A percentile compares a stretch with the other conserved stretches of the same genome.
Conservation (phyloP, 92 coral and sea anemone species). For the Pocillopora grandis region DNA sequence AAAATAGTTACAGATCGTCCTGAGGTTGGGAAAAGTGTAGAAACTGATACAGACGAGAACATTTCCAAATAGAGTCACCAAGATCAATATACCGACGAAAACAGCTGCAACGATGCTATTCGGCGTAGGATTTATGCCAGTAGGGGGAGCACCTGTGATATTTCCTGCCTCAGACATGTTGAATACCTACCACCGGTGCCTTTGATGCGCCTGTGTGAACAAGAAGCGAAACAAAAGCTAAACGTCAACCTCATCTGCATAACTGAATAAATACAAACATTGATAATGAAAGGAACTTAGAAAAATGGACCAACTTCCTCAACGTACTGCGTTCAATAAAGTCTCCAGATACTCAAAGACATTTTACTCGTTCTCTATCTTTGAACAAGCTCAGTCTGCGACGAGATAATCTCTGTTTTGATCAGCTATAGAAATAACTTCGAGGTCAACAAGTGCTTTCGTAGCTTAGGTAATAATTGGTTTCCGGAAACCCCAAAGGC, state of each 20-base stretch:
- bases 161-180: constrained; percentile 49
- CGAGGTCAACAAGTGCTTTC: constrained; percentile 2
- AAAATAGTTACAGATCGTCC: constrained; percentile 90
- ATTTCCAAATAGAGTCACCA: constrained; percentile 79
- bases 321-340: constrained; percentile 1
- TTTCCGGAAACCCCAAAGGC: constrained; percentile 5
- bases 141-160: constrained; percentile 26
- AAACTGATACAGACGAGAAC: constrained; percentile 81
- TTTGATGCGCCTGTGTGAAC: constrained; percentile 40
- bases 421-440: constrained; percentile 15
- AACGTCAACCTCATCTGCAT: constrained; percentile 45
- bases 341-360: not conserved
- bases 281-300: not conserved
- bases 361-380: not conserved
- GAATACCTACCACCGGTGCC: constrained; percentile 8
- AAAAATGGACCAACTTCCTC: constrained; percentile 11
- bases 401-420: constrained; percentile 1
- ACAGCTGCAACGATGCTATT: constrained; percentile 71
- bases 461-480: not conserved
- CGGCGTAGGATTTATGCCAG: constrained; percentile 37
- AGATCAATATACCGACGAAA: constrained; percentile 73
- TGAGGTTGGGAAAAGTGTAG: constrained; percentile 79
- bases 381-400: not conserved
- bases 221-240: constrained; percentile 41
- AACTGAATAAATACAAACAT: constrained; percentile 34